Evolutionary conservation across 2,888 invertebrate species (phyloP).

Genomic region (Dione juno): DNA sequence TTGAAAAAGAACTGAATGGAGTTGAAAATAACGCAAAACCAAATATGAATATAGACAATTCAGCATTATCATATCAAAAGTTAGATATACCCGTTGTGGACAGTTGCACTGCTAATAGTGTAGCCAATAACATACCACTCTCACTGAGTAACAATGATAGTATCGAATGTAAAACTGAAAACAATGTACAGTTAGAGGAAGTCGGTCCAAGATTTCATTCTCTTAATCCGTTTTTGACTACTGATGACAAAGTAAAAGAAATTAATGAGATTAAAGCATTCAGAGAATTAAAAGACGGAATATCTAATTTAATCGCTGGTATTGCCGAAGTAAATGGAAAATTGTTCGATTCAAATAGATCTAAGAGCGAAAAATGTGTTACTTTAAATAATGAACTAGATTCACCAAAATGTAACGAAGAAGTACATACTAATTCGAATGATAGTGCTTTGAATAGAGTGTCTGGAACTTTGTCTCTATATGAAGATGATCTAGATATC

Average conservation of each 20-base stretch:
- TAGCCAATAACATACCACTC: slow-evolving; percentile 60
- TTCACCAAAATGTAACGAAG: slow-evolving; percentile 67
- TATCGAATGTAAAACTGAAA: slow-evolving; percentile 48
- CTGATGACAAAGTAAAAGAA: slow-evolving; percentile 70
- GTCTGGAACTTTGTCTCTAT: slow-evolving; percentile 73
- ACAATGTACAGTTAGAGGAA: slow-evolving; percentile 48
- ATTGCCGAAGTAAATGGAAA: slow-evolving; percentile 80
- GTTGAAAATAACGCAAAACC: slow-evolving; percentile 67
- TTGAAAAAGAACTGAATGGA: slow-evolving; percentile 74
- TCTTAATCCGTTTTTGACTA: slow-evolving; percentile 71
- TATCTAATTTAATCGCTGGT: slow-evolving; percentile 79
- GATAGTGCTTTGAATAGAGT: slow-evolving; percentile 62
- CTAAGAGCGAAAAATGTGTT: slow-evolving; percentile 50
- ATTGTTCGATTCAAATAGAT: slow-evolving; percentile 64
- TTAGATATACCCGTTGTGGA: slow-evolving; percentile 60
- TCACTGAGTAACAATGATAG: slow-evolving; percentile 41
- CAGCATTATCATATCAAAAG: slow-evolving; percentile 52
- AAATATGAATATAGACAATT: slow-evolving; percentile 55
- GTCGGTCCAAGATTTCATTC: slow-evolving; percentile 59
- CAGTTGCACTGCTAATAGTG: slow-evolving; percentile 56
- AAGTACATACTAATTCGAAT: slow-evolving; percentile 57
- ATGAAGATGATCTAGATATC: slow-evolving; percentile 73
- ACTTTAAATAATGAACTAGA: slow-evolving; percentile 50
- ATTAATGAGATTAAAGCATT: slow-evolving; percentile 78
- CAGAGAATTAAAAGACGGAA: slow-evolving; percentile 79